Percentiles rank a stretch among this genome's conserved stretches.
phyloP scores from a whole-genome alignment of 2,113 vertebrate species.

The Furnarius figulus region DNA sequence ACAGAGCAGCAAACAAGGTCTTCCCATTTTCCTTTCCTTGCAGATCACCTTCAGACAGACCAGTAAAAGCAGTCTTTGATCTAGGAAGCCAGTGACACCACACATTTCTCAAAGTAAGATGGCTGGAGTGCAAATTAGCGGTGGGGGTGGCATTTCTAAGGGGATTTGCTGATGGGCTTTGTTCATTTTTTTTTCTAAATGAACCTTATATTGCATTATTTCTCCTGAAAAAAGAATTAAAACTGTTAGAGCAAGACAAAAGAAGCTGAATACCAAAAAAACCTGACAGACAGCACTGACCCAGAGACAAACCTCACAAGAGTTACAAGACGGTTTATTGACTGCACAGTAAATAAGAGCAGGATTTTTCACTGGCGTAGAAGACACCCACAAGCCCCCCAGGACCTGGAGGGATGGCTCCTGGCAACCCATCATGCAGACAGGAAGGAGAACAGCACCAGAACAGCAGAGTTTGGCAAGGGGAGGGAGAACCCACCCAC shows the following conservation, averaged over 20 bases:
- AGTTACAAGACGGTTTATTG: not conserved
- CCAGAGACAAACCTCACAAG: not conserved
- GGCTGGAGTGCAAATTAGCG: not conserved
- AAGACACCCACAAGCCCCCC: not conserved
- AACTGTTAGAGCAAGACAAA: not conserved
- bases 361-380: not conserved
- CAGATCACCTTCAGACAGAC: not conserved
- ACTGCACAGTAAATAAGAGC: not conserved
- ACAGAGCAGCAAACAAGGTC: not conserved
- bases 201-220: not conserved
- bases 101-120: not conserved
- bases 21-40: not conserved
- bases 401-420: not conserved
- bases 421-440: not conserved
- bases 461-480: fast-evolving
- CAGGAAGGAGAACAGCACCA: not conserved
- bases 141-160: not conserved
- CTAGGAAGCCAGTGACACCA: not conserved
- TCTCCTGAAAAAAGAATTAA: not conserved
- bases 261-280: not conserved
- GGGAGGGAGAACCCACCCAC: not conserved
- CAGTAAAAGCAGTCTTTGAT: not conserved
- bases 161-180: not conserved
- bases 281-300: not conserved
- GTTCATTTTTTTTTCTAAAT: not conserved